phyloP scores from a whole-genome alignment of 2,797 vertebrate species.

The Cuculus canorus region DNA sequence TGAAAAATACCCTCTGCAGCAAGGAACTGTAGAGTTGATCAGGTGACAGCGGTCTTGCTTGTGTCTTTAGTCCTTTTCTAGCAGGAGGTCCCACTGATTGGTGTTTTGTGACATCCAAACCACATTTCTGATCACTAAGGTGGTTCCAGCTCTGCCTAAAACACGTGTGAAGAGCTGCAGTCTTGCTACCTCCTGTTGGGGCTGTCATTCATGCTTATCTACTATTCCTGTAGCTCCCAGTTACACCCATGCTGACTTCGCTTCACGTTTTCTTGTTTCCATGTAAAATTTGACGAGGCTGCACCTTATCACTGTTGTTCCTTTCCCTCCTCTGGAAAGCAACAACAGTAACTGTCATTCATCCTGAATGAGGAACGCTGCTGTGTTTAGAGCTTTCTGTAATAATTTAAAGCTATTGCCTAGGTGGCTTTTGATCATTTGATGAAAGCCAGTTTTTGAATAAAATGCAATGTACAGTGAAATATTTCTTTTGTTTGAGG shows the following conservation, averaged over 20 bases:
- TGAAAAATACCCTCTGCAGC: background rate
- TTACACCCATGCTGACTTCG: background rate
- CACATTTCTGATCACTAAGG: background rate
- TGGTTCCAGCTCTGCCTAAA: background rate
- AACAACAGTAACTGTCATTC: conserved; percentile 14
- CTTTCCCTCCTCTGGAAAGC: background rate
- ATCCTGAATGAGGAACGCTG: background rate
- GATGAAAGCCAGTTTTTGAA: background rate
- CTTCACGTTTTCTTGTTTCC: conserved; percentile 11
- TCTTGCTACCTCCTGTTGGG: background rate
- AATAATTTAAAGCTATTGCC: background rate
- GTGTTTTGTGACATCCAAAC: background rate
- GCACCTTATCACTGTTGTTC: background rate
- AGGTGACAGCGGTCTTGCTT: background rate
- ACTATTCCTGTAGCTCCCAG: background rate
- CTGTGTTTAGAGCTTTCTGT: background rate
- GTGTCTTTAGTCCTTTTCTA: background rate
- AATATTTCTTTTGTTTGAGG: background rate
- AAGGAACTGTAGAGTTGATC: accelerated
- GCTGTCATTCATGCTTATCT: conserved; percentile 14
- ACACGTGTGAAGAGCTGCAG: background rate
- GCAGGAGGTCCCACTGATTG: background rate
- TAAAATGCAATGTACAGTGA: background rate
- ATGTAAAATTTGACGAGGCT: conserved; percentile 7
- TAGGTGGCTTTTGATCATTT: background rate